Evolutionary conservation across 2,888 invertebrate species (phyloP).

Genomic region (Caenorhabditis angaria): DNA sequence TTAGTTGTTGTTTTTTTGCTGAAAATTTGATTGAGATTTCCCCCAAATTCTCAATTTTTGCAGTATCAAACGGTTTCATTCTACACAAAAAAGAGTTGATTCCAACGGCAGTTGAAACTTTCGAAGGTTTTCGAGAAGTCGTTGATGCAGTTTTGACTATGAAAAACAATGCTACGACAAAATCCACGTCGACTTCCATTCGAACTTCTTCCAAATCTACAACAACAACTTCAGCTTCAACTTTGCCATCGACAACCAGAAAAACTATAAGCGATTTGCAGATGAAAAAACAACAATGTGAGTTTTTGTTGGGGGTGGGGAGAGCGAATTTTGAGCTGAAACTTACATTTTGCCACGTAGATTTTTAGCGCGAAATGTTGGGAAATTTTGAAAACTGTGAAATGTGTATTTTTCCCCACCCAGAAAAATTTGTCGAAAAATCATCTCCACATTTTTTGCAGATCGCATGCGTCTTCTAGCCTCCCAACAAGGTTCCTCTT

Average conservation of each 20-base stretch:
- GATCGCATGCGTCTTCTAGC: slow-evolving; percentile 32
- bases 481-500: slow-evolving; percentile 13
- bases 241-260: slow-evolving; percentile 26
- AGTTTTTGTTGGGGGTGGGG: no score
- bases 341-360: no score
- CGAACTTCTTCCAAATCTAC: slow-evolving; percentile 24
- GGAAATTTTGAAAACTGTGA: no score
- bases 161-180: slow-evolving; percentile 31
- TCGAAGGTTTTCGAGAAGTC: slow-evolving; percentile 70
- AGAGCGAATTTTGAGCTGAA: no score
- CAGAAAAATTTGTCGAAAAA: no score
- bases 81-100: slow-evolving; percentile 68
- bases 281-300: slow-evolving; percentile 49
- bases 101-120: slow-evolving; percentile 70
- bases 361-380: no score
- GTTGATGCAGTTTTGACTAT: slow-evolving; percentile 58
- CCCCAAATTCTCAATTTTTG: not conserved
- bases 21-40: not conserved
- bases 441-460: slow-evolving; percentile 1
- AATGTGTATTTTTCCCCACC: no score
- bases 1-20: slow-evolving; percentile 29
- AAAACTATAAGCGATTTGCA: slow-evolving; percentile 43
- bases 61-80: slow-evolving; percentile 71
- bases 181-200: slow-evolving; percentile 19
- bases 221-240: slow-evolving; percentile 17